Conservation (phyloP, 2,113 vertebrate species). For the Lamprotornis superbus region DNA sequence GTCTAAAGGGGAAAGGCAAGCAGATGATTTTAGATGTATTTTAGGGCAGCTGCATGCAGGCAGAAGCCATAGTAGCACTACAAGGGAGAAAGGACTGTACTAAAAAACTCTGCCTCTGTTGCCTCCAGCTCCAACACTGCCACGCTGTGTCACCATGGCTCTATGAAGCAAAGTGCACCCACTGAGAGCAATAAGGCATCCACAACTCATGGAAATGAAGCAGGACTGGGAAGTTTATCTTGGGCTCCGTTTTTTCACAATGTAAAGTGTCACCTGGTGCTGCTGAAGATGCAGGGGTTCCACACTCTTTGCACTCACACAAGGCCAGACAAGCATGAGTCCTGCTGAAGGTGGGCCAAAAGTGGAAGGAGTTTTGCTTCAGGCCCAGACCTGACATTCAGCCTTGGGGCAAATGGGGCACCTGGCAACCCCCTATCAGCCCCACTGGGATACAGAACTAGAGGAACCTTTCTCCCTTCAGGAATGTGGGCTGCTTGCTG, state of each 20-base stretch:
- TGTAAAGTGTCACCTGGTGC: neutral
- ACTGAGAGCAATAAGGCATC: neutral
- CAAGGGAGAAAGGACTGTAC: neutral
- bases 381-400: neutral
- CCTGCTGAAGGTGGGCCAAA: fast-evolving
- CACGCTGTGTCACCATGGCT: fast-evolving
- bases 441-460: neutral
- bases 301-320: fast-evolving
- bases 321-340: neutral
- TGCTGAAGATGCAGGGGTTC: neutral
- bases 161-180: neutral
- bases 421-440: neutral
- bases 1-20: neutral
- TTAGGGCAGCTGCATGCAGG: neutral
- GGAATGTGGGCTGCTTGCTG: neutral
- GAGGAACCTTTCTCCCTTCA: neutral
- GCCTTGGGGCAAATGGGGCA: neutral
- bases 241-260: neutral
- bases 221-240: neutral
- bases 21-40: neutral
- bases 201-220: neutral
- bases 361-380: neutral
- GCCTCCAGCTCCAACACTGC: neutral
- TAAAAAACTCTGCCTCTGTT: neutral
- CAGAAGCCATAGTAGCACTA: neutral